These are phyloP conservation scores for Centruroides sculpturatus DNA, from an alignment of 1,140 invertebrate species.

Conservation along the genomic window DNA sequence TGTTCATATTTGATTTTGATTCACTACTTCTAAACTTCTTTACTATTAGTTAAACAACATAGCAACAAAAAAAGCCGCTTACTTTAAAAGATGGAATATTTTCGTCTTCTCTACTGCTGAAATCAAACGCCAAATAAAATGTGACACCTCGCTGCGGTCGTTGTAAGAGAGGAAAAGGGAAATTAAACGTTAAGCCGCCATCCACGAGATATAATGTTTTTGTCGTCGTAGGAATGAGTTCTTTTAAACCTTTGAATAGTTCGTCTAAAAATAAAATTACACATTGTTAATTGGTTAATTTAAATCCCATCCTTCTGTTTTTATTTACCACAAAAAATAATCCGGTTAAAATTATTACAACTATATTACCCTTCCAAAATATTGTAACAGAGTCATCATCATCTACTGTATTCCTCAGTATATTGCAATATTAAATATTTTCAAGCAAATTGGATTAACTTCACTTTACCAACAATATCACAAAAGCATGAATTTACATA, in stretches of 20 bases:
- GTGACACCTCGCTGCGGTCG: conserved; percentile 33
- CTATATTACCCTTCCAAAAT: too few species aligned
- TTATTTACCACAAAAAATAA: too few species aligned
- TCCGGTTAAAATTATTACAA: too few species aligned
- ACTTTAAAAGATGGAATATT: conserved; percentile 32
- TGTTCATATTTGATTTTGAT: too few species aligned
- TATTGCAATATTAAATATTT: too few species aligned
- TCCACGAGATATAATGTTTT: conserved; percentile 37
- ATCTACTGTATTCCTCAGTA: too few species aligned
- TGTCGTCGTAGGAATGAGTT: conserved; percentile 29
- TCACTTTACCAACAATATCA: too few species aligned
- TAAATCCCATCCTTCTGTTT: too few species aligned
- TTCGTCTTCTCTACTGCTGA: conserved; percentile 32
- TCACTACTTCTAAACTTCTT: neutral
- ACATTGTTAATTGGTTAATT: too few species aligned
- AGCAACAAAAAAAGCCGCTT: neutral
- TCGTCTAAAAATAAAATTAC: conserved; percentile 19
- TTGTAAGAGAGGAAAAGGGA: conserved; percentile 34
- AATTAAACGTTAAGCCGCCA: conserved; percentile 36
- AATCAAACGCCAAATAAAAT: conserved; percentile 36
- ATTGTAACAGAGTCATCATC: too few species aligned
- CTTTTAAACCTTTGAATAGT: conserved; percentile 30
- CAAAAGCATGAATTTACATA: too few species aligned
- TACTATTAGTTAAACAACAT: neutral
- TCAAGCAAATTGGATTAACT: too few species aligned